Conservation (phyloP, 2,888 invertebrate species). For the Dasypogon diadema region DNA sequence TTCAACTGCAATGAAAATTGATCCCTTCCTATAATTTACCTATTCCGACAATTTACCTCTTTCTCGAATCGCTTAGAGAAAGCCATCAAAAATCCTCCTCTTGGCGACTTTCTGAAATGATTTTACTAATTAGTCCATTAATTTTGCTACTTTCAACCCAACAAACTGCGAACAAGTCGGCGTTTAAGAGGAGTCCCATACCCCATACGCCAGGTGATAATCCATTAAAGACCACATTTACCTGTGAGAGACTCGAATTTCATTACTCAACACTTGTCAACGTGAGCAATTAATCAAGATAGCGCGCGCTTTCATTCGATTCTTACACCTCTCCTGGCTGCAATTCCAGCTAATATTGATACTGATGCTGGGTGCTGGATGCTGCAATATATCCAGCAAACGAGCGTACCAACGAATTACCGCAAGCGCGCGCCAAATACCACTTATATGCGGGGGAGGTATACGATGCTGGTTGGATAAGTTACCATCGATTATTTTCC, state of each 20-base stretch:
- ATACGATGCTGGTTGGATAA: conserved; percentile 22
- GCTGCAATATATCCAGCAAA: neutral
- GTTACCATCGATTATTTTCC: conserved; percentile 33
- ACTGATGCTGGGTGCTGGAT: neutral
- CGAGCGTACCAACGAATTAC: neutral
- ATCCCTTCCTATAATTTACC: too few relatives aligned
- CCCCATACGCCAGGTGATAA: neutral
- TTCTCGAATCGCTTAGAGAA: neutral
- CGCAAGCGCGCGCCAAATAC: neutral
- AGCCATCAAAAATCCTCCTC: conserved; percentile 7
- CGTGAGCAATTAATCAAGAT: conserved; percentile 46
- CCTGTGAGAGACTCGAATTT: conserved; percentile 36
- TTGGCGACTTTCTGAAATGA: conserved; percentile 16
- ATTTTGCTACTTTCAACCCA: conserved; percentile 34
- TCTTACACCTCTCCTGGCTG: conserved; percentile 38
- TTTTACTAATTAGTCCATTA: conserved; percentile 37
- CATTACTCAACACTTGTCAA: conserved; percentile 46
- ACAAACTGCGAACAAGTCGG: conserved; percentile 37
- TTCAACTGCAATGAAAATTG: too few relatives aligned
- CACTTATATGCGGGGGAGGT: conserved; percentile 3
- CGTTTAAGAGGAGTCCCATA: conserved; percentile 11
- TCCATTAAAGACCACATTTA: conserved; percentile 31
- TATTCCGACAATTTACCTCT: neutral
- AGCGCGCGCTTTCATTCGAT: conserved; percentile 41
- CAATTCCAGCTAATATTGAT: neutral